Base-by-base conservation (phyloP, 2,888 invertebrate genomes). In the Isotomurus palustris region DNA sequence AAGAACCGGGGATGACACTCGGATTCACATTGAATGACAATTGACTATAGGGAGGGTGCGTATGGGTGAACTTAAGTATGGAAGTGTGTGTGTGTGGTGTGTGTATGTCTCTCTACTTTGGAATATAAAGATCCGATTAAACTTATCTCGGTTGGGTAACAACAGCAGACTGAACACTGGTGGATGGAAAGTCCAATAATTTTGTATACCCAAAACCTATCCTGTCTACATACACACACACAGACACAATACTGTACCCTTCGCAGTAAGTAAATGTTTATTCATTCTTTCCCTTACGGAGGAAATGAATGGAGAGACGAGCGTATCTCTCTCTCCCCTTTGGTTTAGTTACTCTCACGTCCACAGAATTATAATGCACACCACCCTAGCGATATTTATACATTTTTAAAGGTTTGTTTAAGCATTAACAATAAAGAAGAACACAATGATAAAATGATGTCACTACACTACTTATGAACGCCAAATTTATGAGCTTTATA, bases 111-210 rank as follows among this genome's bases (percentile, higher is more conserved):
- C 36, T 14, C 12, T 36, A 21, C 32, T 27, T 25, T 17, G 3
- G 10, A 19, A 10, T 40, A 19, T 49, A 36, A 36, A 36, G 49
- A 48, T 53, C 57, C 56, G 57, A 61, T 61, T n/a, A 53, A 57
- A 61, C 57, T 61, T 61, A 61, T 61, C 57, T 56, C 51, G 57
- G 45, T 50, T 57, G 47, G 57, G 41, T 53, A 52, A 35, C 24
- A 17, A 43, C 40, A n/a, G n/a, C n/a, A n/a, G n/a, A n/a, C n/a
- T n/a, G n/a, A n/a, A n/a, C n/a, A n/a, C n/a, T n/a, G n/a, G n/a
- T n/a, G n/a, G n/a, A n/a, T n/a, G n/a, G n/a, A n/a, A n/a, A n/a
- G n/a, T n/a, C n/a, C n/a, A n/a, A n/a, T n/a, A n/a, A n/a, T n/a
- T n/a, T n/a, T n/a, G n/a, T n/a, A n/a, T n/a, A n/a, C n/a, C n/a